phyloP scores from a whole-genome alignment of 2,113 vertebrate species.

The human region GRCh38 chr11:119686501-119687000 shows the following conservation, averaged over 20 bases:
- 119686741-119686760: not conserved
- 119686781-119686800: not conserved
- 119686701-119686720: not conserved
- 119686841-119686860: accelerated
- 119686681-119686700: not conserved
- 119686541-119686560: not conserved
- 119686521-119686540: not conserved
- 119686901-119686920: not conserved
- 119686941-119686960: not conserved
- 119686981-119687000: not conserved
- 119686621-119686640: not conserved
- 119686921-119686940: no score
- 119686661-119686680: not conserved
- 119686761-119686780: not conserved
- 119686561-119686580: not conserved
- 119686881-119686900: not conserved
- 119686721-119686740: not conserved
- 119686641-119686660: not conserved
- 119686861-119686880: not conserved
- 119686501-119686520: not conserved
- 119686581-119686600: not conserved
- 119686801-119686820: not conserved
- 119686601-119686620: not conserved
- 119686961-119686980: not conserved
- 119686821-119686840: not conserved